Percentiles rank a stretch among this genome's conserved stretches.
phyloP scores from a whole-genome alignment of 92 coral and sea anemone genomes.

The Palythoa heliodiscus region DNA sequence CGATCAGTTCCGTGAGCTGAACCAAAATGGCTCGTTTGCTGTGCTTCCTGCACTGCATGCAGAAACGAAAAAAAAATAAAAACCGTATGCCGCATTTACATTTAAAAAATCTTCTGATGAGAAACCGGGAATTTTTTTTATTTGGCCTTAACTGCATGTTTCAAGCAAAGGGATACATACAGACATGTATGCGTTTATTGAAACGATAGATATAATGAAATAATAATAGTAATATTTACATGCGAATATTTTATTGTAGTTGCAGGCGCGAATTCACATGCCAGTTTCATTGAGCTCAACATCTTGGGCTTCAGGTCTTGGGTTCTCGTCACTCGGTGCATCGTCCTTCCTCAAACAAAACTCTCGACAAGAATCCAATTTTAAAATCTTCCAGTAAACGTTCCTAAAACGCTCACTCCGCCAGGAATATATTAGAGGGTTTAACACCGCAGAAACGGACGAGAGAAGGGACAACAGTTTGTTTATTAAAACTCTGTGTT shows the following conservation, averaged over 20 bases:
- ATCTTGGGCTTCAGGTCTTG: neutral
- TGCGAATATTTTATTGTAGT: neutral
- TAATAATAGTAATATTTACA: too few relatives aligned
- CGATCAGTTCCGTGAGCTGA: too few relatives aligned
- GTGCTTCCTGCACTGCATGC: too few relatives aligned
- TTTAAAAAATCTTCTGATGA: too few relatives aligned
- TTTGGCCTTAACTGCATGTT: too few relatives aligned
- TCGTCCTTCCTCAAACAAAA: neutral
- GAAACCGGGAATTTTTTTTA: too few relatives aligned
- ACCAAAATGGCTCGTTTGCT: too few relatives aligned
- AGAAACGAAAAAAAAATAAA: too few relatives aligned
- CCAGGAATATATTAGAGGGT: constrained; percentile 40
- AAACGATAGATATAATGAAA: too few relatives aligned
- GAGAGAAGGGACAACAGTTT: constrained; percentile 1
- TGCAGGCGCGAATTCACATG: neutral
- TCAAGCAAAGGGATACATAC: too few relatives aligned
- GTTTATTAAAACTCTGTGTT: neutral
- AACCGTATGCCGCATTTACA: too few relatives aligned
- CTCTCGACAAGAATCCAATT: neutral
- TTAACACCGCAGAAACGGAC: constrained; percentile 17
- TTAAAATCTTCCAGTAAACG: constrained; percentile 19
- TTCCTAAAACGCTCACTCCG: constrained; percentile 31
- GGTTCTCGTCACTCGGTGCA: neutral
- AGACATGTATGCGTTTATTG: too few relatives aligned
- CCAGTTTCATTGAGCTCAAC: neutral